Conservation (phyloP, 2,888 invertebrate species). For the Tryphoninae sp. region DNA sequence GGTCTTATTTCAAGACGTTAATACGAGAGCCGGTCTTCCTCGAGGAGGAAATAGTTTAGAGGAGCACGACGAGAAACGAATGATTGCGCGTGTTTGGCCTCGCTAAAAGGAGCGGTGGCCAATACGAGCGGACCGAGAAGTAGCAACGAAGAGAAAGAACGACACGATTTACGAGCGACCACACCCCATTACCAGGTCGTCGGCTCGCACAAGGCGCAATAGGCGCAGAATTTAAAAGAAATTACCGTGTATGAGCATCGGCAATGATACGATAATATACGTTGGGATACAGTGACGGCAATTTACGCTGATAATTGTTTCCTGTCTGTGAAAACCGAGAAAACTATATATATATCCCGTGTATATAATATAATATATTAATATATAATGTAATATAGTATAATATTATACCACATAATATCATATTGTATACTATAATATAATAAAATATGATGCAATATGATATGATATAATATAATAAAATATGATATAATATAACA, state of each 20-base stretch:
- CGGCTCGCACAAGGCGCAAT: neutral
- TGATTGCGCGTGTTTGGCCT: constrained; percentile 35
- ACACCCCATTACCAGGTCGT: constrained; percentile 45
- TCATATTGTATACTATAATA: too few relatives aligned
- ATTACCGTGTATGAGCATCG: neutral
- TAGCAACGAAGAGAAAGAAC: constrained; percentile 12
- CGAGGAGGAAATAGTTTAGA: constrained; percentile 46
- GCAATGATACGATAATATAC: neutral
- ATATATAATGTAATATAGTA: too few relatives aligned
- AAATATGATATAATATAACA: too few relatives aligned
- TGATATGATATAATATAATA: too few relatives aligned
- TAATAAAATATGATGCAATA: too few relatives aligned
- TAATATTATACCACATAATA: too few relatives aligned
- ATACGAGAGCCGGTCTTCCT: too few relatives aligned
- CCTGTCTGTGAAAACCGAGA: constrained; percentile 59
- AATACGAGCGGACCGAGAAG: neutral
- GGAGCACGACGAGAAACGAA: constrained; percentile 37
- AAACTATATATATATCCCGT: neutral
- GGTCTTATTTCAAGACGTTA: too few relatives aligned
- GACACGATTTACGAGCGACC: constrained; percentile 57
- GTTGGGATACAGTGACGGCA: constrained; percentile 33
- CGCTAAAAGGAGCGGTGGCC: constrained; percentile 2
- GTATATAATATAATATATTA: too few relatives aligned
- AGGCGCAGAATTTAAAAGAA: neutral
- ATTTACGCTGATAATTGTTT: constrained; percentile 71